phyloP scores from a whole-genome alignment of 2,888 invertebrate genomes.

The Drosophila gaucha region DNA sequence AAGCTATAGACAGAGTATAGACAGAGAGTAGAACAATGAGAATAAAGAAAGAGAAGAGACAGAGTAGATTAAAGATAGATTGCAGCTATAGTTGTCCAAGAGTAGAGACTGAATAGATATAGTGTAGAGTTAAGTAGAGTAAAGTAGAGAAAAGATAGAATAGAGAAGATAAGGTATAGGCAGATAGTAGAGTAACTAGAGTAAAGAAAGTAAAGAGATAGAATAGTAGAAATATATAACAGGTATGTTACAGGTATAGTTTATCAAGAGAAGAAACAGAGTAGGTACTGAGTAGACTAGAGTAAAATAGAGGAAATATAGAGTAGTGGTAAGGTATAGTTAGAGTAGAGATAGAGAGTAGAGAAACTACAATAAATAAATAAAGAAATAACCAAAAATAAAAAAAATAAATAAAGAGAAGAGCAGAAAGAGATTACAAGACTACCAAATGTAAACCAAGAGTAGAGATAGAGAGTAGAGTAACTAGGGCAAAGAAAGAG shows the following conservation, averaged over 20 bases:
- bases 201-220: too few relatives aligned
- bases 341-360: background rate
- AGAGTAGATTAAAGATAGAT: too few relatives aligned
- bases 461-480: background rate
- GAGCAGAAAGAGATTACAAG: background rate
- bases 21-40: background rate
- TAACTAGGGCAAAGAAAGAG: constrained; percentile 7
- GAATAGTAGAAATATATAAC: too few relatives aligned
- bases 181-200: too few relatives aligned
- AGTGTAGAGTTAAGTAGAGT: too few relatives aligned
- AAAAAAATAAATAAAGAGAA: too few relatives aligned
- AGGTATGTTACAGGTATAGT: too few relatives aligned
- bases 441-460: background rate
- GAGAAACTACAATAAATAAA: background rate
- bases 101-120: too few relatives aligned
- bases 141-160: too few relatives aligned
- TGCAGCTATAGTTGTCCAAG: too few relatives aligned
- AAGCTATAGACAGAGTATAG: background rate
- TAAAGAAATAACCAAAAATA: background rate
- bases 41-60: background rate
- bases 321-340: background rate
- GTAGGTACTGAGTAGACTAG: too few relatives aligned
- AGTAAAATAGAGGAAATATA: background rate
- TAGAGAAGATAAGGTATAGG: too few relatives aligned
- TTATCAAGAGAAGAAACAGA: background rate